A percentile compares a stretch with the other conserved stretches of the same genome.
Evolutionary conservation across 2,797 vertebrate species (phyloP).

Genomic region (Merluccius polli): DNA sequence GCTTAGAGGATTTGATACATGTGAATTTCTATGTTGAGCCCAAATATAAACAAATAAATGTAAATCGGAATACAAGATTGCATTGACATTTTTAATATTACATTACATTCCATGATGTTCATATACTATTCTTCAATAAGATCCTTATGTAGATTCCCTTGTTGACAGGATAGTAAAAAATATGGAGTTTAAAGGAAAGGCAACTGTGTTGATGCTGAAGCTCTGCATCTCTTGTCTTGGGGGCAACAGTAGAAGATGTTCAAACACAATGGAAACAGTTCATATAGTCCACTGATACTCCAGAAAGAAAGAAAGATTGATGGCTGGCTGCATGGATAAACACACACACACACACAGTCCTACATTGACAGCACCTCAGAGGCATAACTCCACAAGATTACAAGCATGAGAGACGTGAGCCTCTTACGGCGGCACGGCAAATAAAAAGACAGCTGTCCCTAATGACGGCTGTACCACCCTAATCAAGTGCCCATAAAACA

Average conservation of each 20-base stretch:
- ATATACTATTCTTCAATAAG: not conserved
- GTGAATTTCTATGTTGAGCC: not conserved
- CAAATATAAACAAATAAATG: not conserved
- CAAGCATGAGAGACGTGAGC: slow-evolving; percentile 19
- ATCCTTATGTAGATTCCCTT: not conserved
- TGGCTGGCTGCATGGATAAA: no score
- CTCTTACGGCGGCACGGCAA: slow-evolving; percentile 24
- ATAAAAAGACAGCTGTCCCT: slow-evolving; percentile 47
- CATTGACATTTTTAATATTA: not conserved
- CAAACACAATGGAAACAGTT: not conserved
- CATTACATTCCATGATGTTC: not conserved
- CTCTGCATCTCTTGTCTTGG: not conserved
- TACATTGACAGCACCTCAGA: not conserved
- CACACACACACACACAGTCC: not conserved
- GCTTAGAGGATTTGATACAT: not conserved
- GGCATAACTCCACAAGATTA: slow-evolving; percentile 21
- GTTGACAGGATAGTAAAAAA: not conserved
- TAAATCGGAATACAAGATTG: not conserved
- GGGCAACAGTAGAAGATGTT: not conserved
- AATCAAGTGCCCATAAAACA: slow-evolving; percentile 36
- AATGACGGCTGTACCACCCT: slow-evolving; percentile 39
- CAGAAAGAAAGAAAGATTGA: not conserved
- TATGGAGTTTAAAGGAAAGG: no score
- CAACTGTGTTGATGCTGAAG: not conserved
- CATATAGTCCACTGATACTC: not conserved